Conservation (phyloP, 2,888 invertebrate genomes). For the Mimas tiliae region DNA sequence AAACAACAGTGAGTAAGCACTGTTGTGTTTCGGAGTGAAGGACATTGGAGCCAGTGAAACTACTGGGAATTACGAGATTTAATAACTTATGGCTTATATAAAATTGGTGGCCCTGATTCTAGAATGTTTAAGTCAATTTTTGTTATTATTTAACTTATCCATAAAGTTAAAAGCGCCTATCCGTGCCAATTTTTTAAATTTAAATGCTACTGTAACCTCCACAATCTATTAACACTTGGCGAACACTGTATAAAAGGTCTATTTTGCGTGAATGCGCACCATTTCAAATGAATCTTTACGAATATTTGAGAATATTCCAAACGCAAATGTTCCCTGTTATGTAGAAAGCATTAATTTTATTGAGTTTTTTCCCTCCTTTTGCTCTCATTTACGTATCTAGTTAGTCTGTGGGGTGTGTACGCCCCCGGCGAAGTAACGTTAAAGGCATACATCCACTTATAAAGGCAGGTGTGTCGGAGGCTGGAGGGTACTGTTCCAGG, state of each 20-base stretch:
- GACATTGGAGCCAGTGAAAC: no score
- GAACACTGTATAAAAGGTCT: background rate
- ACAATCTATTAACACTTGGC: background rate
- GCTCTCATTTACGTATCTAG: conserved; percentile 22
- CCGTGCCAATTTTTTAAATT: no score
- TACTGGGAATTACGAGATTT: no score
- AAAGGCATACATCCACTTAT: conserved; percentile 31
- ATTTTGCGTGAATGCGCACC: background rate
- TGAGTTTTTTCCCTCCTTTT: conserved; percentile 36
- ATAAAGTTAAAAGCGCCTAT: no score
- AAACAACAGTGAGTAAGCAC: no score
- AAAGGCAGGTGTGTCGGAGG: conserved; percentile 21
- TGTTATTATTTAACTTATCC: no score
- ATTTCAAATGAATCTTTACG: conserved; percentile 1
- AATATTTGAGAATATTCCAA: conserved; percentile 15
- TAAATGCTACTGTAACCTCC: no score
- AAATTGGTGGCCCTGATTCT: no score
- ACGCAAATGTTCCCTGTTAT: conserved; percentile 9
- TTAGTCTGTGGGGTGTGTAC: background rate
- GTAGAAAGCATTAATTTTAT: conserved; percentile 28
- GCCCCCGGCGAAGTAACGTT: background rate
- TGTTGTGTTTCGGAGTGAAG: no score
- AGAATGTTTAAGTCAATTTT: no score
- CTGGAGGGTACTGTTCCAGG: conserved; percentile 4
- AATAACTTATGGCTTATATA: no score